Percentiles rank a stretch among this genome's conserved stretches.
Conservation (phyloP, 2,113 vertebrate species). For the Channa argus region DNA sequence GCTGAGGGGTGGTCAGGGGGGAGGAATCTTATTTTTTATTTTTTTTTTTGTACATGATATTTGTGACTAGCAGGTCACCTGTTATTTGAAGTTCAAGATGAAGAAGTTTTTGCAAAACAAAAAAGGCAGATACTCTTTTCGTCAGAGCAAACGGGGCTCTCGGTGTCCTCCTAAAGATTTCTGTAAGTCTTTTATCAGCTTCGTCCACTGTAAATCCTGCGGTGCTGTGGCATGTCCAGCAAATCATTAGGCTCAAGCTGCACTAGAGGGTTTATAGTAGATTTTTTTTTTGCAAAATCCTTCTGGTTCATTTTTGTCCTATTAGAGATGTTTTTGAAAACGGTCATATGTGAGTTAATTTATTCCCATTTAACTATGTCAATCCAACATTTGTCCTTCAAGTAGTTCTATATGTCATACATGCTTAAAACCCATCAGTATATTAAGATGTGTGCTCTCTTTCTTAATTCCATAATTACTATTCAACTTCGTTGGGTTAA, state of each 20-base stretch:
- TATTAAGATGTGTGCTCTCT: slow-evolving; percentile 3
- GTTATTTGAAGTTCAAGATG: slow-evolving; percentile 63
- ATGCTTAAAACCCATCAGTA: not conserved
- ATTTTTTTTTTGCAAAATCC: slow-evolving; percentile 12
- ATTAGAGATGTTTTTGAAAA: slow-evolving; percentile 10
- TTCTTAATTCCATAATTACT: slow-evolving; percentile 19
- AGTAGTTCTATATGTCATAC: not conserved
- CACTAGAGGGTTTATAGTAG: slow-evolving; percentile 9
- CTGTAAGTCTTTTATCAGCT: slow-evolving; percentile 84
- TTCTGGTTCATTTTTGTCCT: slow-evolving; percentile 9
- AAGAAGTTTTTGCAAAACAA: slow-evolving; percentile 78
- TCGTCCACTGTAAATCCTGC: slow-evolving; percentile 39
- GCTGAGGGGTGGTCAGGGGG: slow-evolving; percentile 10
- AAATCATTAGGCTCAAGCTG: slow-evolving; percentile 43
- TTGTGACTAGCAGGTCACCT: slow-evolving; percentile 53
- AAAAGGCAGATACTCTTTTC: slow-evolving; percentile 71
- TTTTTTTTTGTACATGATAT: slow-evolving; percentile 14
- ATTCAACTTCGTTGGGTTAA: slow-evolving; percentile 18
- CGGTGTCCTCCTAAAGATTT: slow-evolving; percentile 81
- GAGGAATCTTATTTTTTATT: not conserved
- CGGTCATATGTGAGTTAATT: slow-evolving; percentile 25
- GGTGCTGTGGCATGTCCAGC: slow-evolving; percentile 35
- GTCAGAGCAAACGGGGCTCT: slow-evolving; percentile 73
- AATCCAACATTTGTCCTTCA: not conserved
- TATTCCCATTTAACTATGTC: not conserved